Evolutionary conservation across 1,140 invertebrate species (phyloP).

Genomic region (Leptopilina clavipes): DNA sequence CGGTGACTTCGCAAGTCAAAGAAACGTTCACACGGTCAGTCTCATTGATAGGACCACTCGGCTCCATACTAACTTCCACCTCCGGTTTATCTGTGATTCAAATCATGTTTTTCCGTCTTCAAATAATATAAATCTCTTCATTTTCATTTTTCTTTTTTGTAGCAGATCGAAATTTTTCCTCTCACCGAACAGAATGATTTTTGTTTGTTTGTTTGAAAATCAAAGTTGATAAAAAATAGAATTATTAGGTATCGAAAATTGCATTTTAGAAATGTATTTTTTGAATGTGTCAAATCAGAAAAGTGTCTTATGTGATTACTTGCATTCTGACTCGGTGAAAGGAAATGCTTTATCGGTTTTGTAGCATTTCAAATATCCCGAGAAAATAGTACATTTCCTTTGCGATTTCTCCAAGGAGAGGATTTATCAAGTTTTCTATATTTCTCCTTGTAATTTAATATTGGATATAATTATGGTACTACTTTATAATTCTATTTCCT

Average conservation of each 20-base stretch:
- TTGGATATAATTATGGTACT: too few relatives aligned
- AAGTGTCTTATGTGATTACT: slow-evolving; percentile 4
- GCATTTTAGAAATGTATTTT: neutral
- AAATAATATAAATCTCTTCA: neutral
- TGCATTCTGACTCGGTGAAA: neutral
- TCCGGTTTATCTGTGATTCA: slow-evolving; percentile 81
- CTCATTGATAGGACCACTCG: slow-evolving; percentile 84
- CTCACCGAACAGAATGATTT: too few relatives aligned
- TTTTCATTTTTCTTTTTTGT: too few relatives aligned
- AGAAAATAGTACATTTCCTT: slow-evolving; percentile 4
- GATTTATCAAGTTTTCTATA: slow-evolving; percentile 44
- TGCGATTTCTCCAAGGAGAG: slow-evolving; percentile 34
- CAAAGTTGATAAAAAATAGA: neutral
- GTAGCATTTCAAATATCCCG: neutral
- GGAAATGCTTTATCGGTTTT: neutral
- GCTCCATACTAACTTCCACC: slow-evolving; percentile 86
- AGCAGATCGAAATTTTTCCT: too few relatives aligned
- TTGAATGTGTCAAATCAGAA: slow-evolving; percentile 10
- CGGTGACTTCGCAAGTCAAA: slow-evolving; percentile 84
- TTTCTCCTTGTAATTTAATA: slow-evolving; percentile 40
- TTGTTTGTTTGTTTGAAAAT: too few relatives aligned
- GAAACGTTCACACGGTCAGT: slow-evolving; percentile 88
- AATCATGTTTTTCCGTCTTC: slow-evolving; percentile 25
- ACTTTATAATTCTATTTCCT: too few relatives aligned
- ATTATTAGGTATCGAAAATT: neutral